Evolutionary conservation across 2,113 vertebrate genomes (phyloP).

Genomic region (Mellivora capensis): DNA sequence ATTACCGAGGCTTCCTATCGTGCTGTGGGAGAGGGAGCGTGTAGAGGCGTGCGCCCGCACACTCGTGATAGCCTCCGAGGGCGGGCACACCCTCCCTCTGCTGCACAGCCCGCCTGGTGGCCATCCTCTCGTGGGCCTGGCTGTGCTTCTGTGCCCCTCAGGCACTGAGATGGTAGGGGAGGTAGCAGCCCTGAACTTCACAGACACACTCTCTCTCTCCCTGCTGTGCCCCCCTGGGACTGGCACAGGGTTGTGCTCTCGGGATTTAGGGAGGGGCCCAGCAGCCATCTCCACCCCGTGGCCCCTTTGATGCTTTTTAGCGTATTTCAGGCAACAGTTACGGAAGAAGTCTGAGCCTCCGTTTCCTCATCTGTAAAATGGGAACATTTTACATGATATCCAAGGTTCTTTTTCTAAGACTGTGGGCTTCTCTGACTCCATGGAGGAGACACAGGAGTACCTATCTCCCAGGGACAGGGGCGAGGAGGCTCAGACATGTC

Average conservation of each 20-base stretch:
- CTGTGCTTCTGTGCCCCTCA: not conserved
- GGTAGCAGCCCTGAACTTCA: not conserved
- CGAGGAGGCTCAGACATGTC: not conserved
- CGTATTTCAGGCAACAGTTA: not conserved
- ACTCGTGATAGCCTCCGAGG: not conserved
- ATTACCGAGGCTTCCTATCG: not conserved
- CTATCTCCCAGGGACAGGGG: not conserved
- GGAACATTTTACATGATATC: not conserved
- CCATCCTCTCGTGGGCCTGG: not conserved
- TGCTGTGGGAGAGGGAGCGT: not conserved
- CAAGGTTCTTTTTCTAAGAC: not conserved
- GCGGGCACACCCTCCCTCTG: constrained; percentile 21
- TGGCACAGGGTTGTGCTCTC: not conserved
- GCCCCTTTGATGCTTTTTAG: not conserved
- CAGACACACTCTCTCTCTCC: fast-evolving
- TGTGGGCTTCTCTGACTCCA: not conserved
- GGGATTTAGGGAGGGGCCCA: not conserved
- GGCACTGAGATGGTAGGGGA: not conserved
- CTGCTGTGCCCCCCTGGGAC: not conserved
- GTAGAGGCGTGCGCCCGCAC: not conserved
- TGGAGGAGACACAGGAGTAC: not conserved
- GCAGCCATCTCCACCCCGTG: not conserved
- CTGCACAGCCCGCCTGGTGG: not conserved
- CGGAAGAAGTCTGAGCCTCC: not conserved
- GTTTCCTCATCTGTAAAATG: constrained; percentile 28